Conservation (phyloP, 2,797 vertebrate species). For the Galagoides demidoff region DNA sequence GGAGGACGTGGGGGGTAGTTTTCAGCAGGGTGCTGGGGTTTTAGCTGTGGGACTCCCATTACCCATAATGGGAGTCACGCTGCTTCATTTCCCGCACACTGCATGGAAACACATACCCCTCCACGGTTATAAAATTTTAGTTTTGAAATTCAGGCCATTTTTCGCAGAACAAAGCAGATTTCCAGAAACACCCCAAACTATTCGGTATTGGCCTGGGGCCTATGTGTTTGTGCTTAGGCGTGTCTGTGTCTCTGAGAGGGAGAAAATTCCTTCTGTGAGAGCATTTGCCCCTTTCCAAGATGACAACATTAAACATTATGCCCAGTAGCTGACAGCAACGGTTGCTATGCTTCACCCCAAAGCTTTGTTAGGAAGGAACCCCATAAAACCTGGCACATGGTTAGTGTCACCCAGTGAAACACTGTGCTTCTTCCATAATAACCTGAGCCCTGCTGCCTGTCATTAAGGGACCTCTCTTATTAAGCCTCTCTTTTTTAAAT, state of each 20-base stretch:
- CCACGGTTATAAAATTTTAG: conserved; percentile 73
- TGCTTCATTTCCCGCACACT: conserved; percentile 79
- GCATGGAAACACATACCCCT: conserved; percentile 78
- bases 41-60: conserved; percentile 83
- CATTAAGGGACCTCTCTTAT: conserved; percentile 80
- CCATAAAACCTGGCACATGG: conserved; percentile 72
- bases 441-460: conserved; percentile 66
- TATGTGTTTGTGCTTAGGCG: not conserved
- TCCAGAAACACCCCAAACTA: conserved; percentile 45
- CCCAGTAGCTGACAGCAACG: conserved; percentile 6
- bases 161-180: conserved; percentile 66
- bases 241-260: not conserved
- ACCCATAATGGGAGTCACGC: conserved; percentile 78
- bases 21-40: conserved; percentile 81
- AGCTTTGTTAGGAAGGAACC: conserved; percentile 77
- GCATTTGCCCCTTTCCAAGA: conserved; percentile 44
- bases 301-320: not conserved
- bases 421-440: conserved; percentile 57
- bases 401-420: conserved; percentile 67
- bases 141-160: conserved; percentile 80
- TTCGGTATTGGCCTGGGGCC: not conserved
- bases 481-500: conserved; percentile 84
- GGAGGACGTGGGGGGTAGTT: conserved; percentile 82
- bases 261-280: not conserved
- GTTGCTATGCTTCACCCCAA: not conserved